These are phyloP conservation scores for Solenopsis invicta DNA, from an alignment of 1,140 invertebrate genomes.

Conservation along the genomic window DNA sequence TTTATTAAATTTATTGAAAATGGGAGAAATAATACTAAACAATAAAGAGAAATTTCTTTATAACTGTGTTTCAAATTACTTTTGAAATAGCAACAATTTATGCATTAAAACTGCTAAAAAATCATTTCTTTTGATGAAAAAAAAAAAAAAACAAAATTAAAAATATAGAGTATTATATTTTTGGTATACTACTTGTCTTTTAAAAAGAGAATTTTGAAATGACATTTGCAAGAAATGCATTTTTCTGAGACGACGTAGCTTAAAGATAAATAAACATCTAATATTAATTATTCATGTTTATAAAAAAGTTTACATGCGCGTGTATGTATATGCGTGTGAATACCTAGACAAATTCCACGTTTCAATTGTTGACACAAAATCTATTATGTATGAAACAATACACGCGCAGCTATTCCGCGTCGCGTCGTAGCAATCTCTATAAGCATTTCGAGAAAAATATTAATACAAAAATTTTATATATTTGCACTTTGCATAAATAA, in stretches of 20 bases:
- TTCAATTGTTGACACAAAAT: not conserved
- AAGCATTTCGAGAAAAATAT: not conserved
- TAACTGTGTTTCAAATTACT: not conserved
- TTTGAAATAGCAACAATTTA: not conserved
- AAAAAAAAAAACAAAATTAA: not conserved
- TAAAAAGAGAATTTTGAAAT: not conserved
- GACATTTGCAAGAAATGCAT: not conserved
- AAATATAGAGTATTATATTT: not conserved
- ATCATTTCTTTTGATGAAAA: not conserved
- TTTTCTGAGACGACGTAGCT: not conserved
- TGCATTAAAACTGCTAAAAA: not conserved
- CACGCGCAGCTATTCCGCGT: not conserved
- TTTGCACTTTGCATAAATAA: not conserved
- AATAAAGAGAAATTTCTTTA: not conserved
- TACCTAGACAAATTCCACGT: not conserved
- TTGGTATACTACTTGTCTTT: not conserved
- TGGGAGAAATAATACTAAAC: not conserved
- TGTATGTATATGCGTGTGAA: not conserved
- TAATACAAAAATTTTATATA: not conserved
- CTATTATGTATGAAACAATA: constrained; percentile 2
- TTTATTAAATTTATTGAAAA: not conserved
- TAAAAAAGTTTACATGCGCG: not conserved
- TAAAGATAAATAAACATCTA: not conserved
- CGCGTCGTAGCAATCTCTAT: not conserved
- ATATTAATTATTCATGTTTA: not conserved